phyloP scores from a whole-genome alignment of 2,888 invertebrate species.

The Clepsis dumicolana region DNA sequence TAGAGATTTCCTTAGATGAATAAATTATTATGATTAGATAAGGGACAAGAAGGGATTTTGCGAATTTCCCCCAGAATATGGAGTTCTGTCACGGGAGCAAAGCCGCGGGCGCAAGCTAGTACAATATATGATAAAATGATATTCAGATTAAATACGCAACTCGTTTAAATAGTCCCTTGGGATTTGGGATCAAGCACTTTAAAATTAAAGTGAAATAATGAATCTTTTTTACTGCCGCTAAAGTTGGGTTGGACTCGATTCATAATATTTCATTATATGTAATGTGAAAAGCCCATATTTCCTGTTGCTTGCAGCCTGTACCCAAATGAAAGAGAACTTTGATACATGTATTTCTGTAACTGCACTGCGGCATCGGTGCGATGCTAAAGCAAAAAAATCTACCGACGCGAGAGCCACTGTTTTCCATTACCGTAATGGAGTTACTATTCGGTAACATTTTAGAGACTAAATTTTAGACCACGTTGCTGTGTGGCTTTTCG shows the following conservation, averaged over 20 bases:
- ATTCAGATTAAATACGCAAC: slow-evolving; percentile 4
- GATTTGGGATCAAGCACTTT: slow-evolving; percentile 11
- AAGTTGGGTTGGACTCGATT: slow-evolving; percentile 55
- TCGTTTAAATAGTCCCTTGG: slow-evolving; percentile 14
- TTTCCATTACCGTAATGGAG: slow-evolving; percentile 82
- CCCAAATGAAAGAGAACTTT: slow-evolving; percentile 79
- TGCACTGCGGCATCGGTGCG: slow-evolving; percentile 77
- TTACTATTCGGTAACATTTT: slow-evolving; percentile 74
- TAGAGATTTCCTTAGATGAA: too few species aligned
- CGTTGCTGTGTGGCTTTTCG: slow-evolving; percentile 40
- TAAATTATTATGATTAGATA: too few species aligned
- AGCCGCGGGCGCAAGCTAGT: too few species aligned
- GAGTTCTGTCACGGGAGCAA: too few species aligned
- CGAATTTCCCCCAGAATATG: too few species aligned
- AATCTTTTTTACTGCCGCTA: slow-evolving; percentile 52
- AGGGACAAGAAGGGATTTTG: too few species aligned
- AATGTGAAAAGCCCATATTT: slow-evolving; percentile 73
- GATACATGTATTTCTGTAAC: slow-evolving; percentile 79
- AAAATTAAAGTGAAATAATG: slow-evolving; percentile 31
- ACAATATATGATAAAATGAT: neutral
- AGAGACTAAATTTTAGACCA: slow-evolving; percentile 62
- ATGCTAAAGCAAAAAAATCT: slow-evolving; percentile 65
- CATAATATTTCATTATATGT: slow-evolving; percentile 66
- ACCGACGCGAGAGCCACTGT: slow-evolving; percentile 74
- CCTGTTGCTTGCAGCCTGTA: slow-evolving; percentile 63